These are phyloP conservation scores for Pantherophis alleghaniensis DNA, from an alignment of 2,797 vertebrate species.

Conservation along the genomic window DNA sequence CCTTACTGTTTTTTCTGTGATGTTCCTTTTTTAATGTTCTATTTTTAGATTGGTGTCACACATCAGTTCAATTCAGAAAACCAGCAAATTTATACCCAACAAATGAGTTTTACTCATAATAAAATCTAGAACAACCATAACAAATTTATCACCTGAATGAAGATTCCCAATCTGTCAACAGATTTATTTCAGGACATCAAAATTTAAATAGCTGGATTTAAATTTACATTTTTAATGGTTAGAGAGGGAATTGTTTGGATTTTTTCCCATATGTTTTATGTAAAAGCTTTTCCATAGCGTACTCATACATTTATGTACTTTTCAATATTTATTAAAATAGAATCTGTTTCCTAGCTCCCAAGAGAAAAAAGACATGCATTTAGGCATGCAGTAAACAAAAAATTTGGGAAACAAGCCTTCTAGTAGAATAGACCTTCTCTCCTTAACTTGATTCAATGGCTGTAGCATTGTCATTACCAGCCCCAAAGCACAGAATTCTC, in stretches of 20 bases:
- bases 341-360: slow-evolving; percentile 40
- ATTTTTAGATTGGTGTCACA: neutral
- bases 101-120: neutral
- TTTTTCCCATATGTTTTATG: neutral
- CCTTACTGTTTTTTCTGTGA: neutral
- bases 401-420: slow-evolving; percentile 20
- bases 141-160: neutral
- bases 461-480: neutral
- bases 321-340: slow-evolving; percentile 54
- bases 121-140: neutral
- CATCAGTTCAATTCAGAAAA: neutral
- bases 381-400: slow-evolving; percentile 30
- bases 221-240: neutral
- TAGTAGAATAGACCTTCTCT: neutral
- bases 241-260: neutral
- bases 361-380: slow-evolving; percentile 19
- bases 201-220: neutral
- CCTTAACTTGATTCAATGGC: fast-evolving
- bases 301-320: neutral
- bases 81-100: neutral
- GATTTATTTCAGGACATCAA: neutral
- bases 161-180: neutral
- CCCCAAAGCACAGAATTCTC: neutral
- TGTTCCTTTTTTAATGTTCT: neutral
- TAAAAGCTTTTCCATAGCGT: neutral